Conservation (phyloP, 2,797 vertebrate species). For the Syncerus caffer region DNA sequence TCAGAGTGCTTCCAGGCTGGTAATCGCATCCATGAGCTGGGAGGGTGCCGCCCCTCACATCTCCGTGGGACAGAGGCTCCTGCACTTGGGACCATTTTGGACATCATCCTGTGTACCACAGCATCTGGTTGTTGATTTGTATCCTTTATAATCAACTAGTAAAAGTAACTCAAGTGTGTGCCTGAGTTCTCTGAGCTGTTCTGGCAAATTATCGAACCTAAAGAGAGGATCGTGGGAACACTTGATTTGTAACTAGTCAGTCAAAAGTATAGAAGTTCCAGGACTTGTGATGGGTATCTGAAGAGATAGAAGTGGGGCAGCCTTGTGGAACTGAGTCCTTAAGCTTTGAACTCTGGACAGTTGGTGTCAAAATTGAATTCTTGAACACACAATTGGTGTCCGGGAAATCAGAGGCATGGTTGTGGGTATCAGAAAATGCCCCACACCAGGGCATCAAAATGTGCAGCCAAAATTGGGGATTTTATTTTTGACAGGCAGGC, state of each 20-base stretch:
- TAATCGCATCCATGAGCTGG: not conserved
- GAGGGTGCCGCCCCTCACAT: not conserved
- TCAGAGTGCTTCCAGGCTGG: not conserved
- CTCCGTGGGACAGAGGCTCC: not conserved
- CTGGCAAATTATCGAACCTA: not conserved
- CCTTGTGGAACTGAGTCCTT: not conserved
- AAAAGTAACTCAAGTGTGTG: not conserved
- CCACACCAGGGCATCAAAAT: not conserved
- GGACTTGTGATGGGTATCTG: not conserved
- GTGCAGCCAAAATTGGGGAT: not conserved
- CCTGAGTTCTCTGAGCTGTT: not conserved
- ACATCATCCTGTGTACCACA: not conserved
- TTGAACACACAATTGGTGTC: not conserved
- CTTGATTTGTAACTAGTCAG: not conserved
- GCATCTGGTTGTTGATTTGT: not conserved
- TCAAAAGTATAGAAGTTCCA: not conserved
- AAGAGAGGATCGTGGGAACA: not conserved
- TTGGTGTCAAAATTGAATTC: not conserved
- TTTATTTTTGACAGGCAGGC: not conserved
- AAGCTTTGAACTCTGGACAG: not conserved
- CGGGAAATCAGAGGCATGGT: not conserved
- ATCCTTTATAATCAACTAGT: not conserved
- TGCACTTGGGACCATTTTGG: not conserved
- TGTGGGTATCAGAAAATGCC: not conserved
- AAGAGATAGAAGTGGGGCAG: not conserved